Base-by-base conservation (phyloP, 2,888 invertebrate genomes). In the Caenorhabditis parvicauda region DNA sequence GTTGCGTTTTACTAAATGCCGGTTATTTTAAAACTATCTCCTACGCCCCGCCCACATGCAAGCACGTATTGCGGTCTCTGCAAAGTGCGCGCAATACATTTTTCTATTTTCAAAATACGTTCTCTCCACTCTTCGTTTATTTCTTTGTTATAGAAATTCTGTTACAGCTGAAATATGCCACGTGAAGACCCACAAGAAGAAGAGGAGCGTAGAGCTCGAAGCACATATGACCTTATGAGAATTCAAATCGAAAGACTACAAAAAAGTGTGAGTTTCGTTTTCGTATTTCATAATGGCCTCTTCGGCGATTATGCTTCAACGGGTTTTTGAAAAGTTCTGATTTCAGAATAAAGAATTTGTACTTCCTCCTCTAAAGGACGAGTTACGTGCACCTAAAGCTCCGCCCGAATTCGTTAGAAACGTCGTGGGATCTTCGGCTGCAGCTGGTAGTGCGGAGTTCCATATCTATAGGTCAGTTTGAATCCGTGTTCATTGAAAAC, bases 391-490 rank as follows among this genome's bases (percentile, higher is more conserved):
- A 69, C 87, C 89, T 47, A 88, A 91, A 3, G 86, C 88, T 41
- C 89, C 92, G 12, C 90, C 92, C 4, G 93, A 93, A 81, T 96
- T 96, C 84, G 93, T 96, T 5, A 86, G 95, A 54, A 98, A 98
- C 87, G 94, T 96, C 2, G 96, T 96, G 92, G 96, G 96, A n/a
- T 96, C 95, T 0, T 93, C 94, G 85, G 98, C 98, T 27, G 98
- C 98, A 19, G 98, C 96, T 29, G 98, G 98, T 1, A 94, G 94
- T 61, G 96, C 98, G 7, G 98, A 98, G 83, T 98, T 98, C 83
- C 96, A 98, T 83, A 95, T 96, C 95, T 98, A 83, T 95, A 96
- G 83, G 95, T 98, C 0, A n/a, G 41, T 47, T 49, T 25, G 4
- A 46, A 29, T 21, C 17, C 47, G 21, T 25, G 19, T 37, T 28